Conservation (phyloP, 1,140 invertebrate genomes). For the Manduca sexta region DNA sequence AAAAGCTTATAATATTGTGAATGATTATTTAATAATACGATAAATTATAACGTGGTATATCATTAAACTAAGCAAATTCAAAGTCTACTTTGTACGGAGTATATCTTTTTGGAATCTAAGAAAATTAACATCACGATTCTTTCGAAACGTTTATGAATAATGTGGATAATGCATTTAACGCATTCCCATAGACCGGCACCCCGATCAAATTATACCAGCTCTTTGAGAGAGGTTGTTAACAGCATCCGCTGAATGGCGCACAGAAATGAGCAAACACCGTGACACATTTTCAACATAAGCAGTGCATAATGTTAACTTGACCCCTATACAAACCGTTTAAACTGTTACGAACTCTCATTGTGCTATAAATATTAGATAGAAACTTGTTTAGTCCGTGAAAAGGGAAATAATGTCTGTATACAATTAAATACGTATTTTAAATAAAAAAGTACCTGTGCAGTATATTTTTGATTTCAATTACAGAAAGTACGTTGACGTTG, state of each 20-base stretch:
- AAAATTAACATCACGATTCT: too few species aligned
- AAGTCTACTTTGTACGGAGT: too few species aligned
- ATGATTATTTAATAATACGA: too few species aligned
- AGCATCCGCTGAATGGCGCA: constrained; percentile 64
- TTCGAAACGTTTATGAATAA: constrained; percentile 2
- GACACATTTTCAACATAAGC: constrained; percentile 50
- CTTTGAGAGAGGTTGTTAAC: constrained; percentile 71
- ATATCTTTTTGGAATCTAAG: too few species aligned
- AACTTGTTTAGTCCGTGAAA: constrained; percentile 40
- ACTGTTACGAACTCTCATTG: constrained; percentile 52
- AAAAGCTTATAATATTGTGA: too few species aligned
- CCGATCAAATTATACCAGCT: constrained; percentile 69
- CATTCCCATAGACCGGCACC: constrained; percentile 68
- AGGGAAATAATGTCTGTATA: constrained; percentile 22
- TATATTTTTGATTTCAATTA: background rate
- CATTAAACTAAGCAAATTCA: too few species aligned
- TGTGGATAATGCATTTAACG: constrained; percentile 26
- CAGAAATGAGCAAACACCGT: constrained; percentile 67
- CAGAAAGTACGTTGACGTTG: too few species aligned
- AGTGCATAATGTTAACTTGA: constrained; percentile 64
- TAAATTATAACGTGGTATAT: too few species aligned
- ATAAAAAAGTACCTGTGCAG: background rate
- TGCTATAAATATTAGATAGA: constrained; percentile 41
- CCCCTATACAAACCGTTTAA: constrained; percentile 41
- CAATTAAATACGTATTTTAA: background rate